Evolutionary conservation across 1,140 invertebrate species (phyloP).

Genomic region (Heliothis virescens): DNA sequence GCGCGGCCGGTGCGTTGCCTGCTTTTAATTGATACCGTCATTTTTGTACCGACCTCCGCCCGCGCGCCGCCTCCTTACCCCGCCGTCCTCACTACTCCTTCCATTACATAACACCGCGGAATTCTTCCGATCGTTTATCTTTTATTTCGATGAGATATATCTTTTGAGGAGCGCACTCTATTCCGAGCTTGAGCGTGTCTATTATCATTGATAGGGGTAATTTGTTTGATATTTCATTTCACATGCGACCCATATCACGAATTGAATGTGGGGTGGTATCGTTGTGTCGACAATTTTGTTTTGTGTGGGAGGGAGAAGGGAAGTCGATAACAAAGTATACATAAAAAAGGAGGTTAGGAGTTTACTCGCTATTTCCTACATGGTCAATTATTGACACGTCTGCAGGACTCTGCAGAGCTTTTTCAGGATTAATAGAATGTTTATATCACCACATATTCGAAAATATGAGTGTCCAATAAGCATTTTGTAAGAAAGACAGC

Average conservation of each 20-base stretch:
- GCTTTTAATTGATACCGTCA: conserved; percentile 82
- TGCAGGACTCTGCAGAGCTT: no score
- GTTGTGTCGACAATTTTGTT: conserved; percentile 38
- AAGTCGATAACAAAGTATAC: conserved; percentile 7
- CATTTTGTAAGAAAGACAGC: background rate
- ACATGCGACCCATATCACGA: conserved; percentile 45
- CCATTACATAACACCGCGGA: conserved; percentile 58
- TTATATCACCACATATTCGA: no score
- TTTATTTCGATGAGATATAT: conserved; percentile 45
- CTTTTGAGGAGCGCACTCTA: conserved; percentile 38
- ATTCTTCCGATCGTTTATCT: conserved; percentile 32
- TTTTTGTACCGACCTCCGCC: conserved; percentile 68
- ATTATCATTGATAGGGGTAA: conserved; percentile 57
- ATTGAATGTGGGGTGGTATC: conserved; percentile 24
- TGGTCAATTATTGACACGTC: background rate
- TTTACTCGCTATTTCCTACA: background rate
- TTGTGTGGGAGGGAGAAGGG: background rate
- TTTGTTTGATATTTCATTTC: conserved; percentile 59
- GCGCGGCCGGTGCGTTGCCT: conserved; percentile 61
- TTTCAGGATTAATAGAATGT: no score
- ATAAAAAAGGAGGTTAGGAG: background rate
- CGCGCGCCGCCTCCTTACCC: conserved; percentile 31
- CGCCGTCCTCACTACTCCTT: conserved; percentile 48
- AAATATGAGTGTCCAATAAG: background rate
- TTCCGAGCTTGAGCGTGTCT: conserved; percentile 54